Conservation (phyloP, 2,797 vertebrate species). For the Telmatherina bonti region DNA sequence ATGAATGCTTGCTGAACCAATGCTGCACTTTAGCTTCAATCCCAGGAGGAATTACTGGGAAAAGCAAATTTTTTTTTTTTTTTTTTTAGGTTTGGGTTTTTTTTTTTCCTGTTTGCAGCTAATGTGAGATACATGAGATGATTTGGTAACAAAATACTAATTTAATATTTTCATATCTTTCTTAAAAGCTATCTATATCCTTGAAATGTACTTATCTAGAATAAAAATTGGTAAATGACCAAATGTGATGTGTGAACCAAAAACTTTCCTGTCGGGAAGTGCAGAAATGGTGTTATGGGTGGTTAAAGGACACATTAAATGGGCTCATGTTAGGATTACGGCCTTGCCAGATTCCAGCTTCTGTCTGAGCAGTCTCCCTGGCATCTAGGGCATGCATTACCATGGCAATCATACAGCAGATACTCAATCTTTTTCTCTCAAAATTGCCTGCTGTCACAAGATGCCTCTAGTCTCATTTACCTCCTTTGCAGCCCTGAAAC, state of each 20-base stretch:
- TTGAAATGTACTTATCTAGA: background rate
- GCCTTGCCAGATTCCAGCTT: conserved; percentile 24
- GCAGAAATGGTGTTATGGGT: background rate
- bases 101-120: background rate
- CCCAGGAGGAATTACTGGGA: conserved; percentile 39
- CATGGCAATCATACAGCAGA: conserved; percentile 61
- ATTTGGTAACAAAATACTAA: conserved; percentile 22
- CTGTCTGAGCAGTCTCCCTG: conserved; percentile 40
- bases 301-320: conserved; percentile 13
- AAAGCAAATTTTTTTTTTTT: conserved; percentile 27
- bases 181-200: background rate
- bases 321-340: conserved; percentile 15
- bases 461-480: conserved; percentile 64
- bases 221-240: background rate
- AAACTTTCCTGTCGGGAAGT: conserved; percentile 1
- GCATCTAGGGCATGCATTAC: conserved; percentile 51
- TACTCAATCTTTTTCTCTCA: conserved; percentile 43
- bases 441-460: conserved; percentile 70
- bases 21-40: conserved; percentile 47
- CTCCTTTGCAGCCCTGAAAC: conserved; percentile 45
- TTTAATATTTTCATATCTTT: conserved; percentile 11
- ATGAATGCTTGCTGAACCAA: conserved; percentile 57
- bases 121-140: background rate
- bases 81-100: no score
- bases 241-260: background rate